These are phyloP conservation scores for Gorsachius goisagi DNA, from an alignment of 2,113 vertebrate species.

Conservation along the genomic window DNA sequence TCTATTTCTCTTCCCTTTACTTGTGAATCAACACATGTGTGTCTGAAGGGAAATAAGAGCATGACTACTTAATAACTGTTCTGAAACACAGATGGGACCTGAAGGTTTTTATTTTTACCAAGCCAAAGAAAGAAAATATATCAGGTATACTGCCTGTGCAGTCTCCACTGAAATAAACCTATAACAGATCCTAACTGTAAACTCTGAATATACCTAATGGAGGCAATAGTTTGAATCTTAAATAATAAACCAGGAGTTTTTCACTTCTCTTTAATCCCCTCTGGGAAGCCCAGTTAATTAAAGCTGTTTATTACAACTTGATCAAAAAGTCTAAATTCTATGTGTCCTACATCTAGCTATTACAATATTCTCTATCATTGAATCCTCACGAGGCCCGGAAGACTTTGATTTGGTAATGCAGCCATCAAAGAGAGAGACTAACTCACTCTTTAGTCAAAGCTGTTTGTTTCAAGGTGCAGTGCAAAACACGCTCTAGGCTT, in stretches of 20 bases:
- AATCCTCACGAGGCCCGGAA: constrained; percentile 66
- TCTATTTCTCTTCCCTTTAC: background rate
- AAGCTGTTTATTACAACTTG: constrained; percentile 77
- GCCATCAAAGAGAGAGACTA: constrained; percentile 71
- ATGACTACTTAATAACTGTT: constrained; percentile 25
- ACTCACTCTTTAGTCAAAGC: constrained; percentile 74
- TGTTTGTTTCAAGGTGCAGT: constrained; percentile 75
- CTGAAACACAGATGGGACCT: constrained; percentile 2
- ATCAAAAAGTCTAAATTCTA: constrained; percentile 77
- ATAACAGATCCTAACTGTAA: constrained; percentile 27
- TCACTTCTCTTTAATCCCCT: constrained; percentile 50
- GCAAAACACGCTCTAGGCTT: constrained; percentile 73
- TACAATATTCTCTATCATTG: constrained; percentile 78
- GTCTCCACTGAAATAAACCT: background rate
- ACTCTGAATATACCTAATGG: constrained; percentile 30
- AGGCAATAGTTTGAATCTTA: constrained; percentile 63
- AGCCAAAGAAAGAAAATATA: background rate
- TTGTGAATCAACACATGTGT: background rate
- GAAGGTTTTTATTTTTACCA: constrained; percentile 18
- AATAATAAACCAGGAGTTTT: constrained; percentile 65
- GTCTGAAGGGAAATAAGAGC: background rate
- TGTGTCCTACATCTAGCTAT: constrained; percentile 75
- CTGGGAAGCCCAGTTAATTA: constrained; percentile 75
- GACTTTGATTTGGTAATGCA: constrained; percentile 76
- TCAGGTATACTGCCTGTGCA: background rate